Evolutionary conservation across 2,888 invertebrate species (phyloP).

Genomic region (Perithous albicinctus): DNA sequence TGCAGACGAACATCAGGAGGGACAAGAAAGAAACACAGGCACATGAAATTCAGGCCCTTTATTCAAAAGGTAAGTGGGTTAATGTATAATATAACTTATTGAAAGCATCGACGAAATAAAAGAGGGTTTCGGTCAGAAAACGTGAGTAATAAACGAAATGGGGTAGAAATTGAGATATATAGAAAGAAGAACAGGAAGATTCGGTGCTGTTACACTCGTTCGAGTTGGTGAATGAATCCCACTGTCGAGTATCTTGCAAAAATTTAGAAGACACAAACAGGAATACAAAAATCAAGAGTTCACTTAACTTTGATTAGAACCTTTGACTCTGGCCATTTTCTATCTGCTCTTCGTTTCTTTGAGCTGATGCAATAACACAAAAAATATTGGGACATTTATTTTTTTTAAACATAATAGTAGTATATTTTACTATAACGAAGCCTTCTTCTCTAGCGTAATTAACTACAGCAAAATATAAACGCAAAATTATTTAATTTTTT

Average conservation of each 20-base stretch:
- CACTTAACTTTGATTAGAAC: constrained; percentile 46
- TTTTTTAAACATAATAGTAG: constrained; percentile 31
- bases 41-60: too few species aligned
- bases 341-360: too few species aligned
- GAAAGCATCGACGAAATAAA: constrained; percentile 85
- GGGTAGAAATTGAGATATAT: constrained; percentile 18
- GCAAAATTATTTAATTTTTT: constrained; percentile 22
- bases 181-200: constrained; percentile 34
- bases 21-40: neutral
- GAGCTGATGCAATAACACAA: too few species aligned
- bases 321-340: too few species aligned
- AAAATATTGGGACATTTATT: constrained; percentile 31
- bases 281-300: constrained; percentile 21
- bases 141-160: constrained; percentile 42
- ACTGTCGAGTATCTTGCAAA: constrained; percentile 4
- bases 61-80: constrained; percentile 79
- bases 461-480: constrained; percentile 10
- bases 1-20: neutral
- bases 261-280: constrained; percentile 14
- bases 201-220: constrained; percentile 48
- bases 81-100: constrained; percentile 85
- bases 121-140: constrained; percentile 6
- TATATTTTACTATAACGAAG: constrained; percentile 3
- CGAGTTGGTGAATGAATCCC: constrained; percentile 56
- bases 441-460: constrained; percentile 15